Base-by-base conservation (phyloP, 2,888 invertebrate genomes). In the Odontocerum albicorne region DNA sequence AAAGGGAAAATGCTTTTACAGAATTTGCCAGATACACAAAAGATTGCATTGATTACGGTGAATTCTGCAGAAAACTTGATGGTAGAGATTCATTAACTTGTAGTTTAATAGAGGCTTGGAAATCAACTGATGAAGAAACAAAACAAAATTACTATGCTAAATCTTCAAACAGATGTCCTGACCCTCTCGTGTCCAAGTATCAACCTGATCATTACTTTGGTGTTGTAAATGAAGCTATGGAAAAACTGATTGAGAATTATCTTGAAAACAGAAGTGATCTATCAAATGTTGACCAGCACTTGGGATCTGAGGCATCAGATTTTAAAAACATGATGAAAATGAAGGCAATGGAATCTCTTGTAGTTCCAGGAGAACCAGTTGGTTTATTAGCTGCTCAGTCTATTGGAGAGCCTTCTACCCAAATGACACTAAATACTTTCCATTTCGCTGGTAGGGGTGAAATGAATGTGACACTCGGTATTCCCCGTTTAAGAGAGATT, bases 381-480 rank as follows among this genome's bases (percentile, higher is more conserved):
- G 97, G 97, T 2, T 74, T 97, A 15, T 72, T 99, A 60, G 98
- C 99, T 10, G 98, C 98, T 1, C 98, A 98, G 78, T 96, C 96
- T 0, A 90, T 99, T 59, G 99, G 99, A 53, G 99, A 99, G 73
- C 99, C 99, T 0, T 98, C 98, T 1, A 99, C 99, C 55, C 99
- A 99, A 81, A 99, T 99, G 99, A 99, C 99, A 66, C 75, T 99
- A 69, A 99, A 99, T 72, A 99, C 99, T 33, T 99, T 99, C 74
- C 99, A 99, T 70, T 99, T 99, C 72, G 99, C 99, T 65, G 99
- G 99, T 68, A 87, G 97, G 74, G 97, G 98, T 79, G 99, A 99
- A 75, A 99, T 99, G 97, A 99, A 99, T 79, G 98, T 99, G 0
- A 99, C 99, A 0, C 81, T 99, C n/a, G 99, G 99, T 80, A 98